Conservation (phyloP, 2,113 vertebrate genomes). For the Acrocephalus arundinaceus region DNA sequence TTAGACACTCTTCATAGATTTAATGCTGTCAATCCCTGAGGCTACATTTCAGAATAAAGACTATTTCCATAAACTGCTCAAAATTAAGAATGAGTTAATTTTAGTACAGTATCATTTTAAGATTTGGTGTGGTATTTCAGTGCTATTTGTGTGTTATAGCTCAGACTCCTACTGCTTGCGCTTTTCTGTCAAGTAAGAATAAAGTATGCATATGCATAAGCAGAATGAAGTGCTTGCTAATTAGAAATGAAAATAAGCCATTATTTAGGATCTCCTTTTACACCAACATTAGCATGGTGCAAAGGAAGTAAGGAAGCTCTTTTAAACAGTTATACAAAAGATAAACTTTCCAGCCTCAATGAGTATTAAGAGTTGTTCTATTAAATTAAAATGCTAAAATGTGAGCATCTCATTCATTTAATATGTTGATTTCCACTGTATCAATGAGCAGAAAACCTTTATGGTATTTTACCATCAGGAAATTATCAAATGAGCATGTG, state of each 20-base stretch:
- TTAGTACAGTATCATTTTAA: background rate
- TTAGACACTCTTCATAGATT: background rate
- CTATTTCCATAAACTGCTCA: background rate
- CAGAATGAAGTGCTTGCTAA: background rate
- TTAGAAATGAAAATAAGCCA: background rate
- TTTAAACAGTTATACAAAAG: background rate
- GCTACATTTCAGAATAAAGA: background rate
- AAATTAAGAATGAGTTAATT: background rate
- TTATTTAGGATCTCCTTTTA: background rate
- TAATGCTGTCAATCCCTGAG: background rate
- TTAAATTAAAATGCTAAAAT: background rate
- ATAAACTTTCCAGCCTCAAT: background rate
- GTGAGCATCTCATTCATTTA: background rate
- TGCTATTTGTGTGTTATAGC: background rate
- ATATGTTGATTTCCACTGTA: background rate
- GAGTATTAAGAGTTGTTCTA: background rate
- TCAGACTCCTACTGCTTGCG: background rate
- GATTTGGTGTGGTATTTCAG: background rate
- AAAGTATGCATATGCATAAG: background rate
- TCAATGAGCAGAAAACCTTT: background rate
- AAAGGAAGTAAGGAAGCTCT: background rate
- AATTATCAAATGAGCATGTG: background rate
- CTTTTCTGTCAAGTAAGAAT: background rate
- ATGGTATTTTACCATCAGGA: background rate
- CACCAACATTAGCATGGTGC: background rate